Conservation (phyloP, 37 sponge, comb jelly and placozoan genomes). For the Crambe crambe region DNA sequence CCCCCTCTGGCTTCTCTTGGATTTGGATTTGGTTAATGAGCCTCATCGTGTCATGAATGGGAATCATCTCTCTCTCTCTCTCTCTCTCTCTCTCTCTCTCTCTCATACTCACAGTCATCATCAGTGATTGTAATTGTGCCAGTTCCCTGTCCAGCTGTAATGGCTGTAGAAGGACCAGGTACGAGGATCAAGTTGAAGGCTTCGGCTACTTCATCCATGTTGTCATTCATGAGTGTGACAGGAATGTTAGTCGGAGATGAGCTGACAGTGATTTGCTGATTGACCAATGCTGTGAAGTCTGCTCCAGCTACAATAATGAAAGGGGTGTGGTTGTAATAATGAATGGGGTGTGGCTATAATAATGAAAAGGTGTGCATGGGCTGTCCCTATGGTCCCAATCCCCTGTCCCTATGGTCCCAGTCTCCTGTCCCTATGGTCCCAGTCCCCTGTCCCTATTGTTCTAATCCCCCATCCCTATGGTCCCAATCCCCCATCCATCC, state of each 20-base stretch:
- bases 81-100: background rate
- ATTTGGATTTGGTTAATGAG: too few species aligned
- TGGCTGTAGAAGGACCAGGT: background rate
- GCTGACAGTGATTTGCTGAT: background rate
- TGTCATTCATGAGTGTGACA: background rate
- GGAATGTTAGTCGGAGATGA: background rate
- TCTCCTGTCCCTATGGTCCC: too few species aligned
- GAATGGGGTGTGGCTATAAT: background rate
- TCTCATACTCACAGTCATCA: constrained; percentile 16
- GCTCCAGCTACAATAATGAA: background rate
- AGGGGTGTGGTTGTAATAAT: background rate
- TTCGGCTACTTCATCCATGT: background rate
- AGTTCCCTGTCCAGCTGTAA: background rate
- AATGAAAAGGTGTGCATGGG: background rate
- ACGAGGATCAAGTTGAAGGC: background rate
- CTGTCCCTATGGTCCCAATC: too few species aligned
- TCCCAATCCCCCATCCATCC: too few species aligned
- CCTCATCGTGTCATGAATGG: too few species aligned
- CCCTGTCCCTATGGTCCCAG: too few species aligned
- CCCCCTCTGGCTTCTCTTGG: background rate
- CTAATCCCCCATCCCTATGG: too few species aligned
- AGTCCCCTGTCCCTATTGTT: too few species aligned
- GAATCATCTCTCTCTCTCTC: too few species aligned
- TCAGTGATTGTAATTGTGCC: background rate
- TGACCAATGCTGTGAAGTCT: background rate